These are phyloP conservation scores for Actenoides lindsayi DNA, from an alignment of 2,113 vertebrate genomes.

Conservation along the genomic window DNA sequence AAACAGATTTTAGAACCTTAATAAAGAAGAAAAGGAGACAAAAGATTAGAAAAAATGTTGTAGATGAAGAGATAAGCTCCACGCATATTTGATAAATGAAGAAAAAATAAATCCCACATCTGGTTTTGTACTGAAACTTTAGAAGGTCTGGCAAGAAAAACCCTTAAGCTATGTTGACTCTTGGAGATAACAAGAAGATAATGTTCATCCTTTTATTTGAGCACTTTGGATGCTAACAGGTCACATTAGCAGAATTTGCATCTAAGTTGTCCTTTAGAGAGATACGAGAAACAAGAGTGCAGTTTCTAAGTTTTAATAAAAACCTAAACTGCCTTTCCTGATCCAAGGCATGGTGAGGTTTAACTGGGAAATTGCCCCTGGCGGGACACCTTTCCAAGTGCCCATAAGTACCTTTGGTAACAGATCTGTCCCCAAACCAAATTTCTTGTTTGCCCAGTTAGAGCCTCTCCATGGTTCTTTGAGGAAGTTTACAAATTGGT, in stretches of 20 bases:
- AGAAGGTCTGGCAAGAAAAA: neutral
- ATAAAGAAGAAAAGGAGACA: neutral
- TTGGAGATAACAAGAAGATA: neutral
- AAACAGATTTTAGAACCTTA: neutral
- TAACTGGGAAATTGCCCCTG: neutral
- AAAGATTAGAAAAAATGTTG: neutral
- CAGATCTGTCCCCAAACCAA: neutral
- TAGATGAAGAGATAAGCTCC: neutral
- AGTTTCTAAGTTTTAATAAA: neutral
- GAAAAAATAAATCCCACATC: neutral
- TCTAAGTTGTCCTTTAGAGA: neutral
- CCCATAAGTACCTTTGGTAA: neutral
- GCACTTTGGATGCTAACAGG: neutral
- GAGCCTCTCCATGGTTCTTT: neutral
- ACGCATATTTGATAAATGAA: neutral
- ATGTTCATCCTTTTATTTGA: neutral
- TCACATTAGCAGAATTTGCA: neutral
- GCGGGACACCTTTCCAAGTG: neutral
- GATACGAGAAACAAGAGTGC: neutral
- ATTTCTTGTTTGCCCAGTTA: neutral
- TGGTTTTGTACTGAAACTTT: neutral
- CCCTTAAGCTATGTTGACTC: neutral
- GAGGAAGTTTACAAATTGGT: neutral
- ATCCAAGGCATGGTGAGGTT: neutral
- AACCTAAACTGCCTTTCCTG: neutral